These are phyloP conservation scores for Thysanoteuthis rhombus DNA, from an alignment of 2,888 invertebrate species.

Conservation along the genomic window DNA sequence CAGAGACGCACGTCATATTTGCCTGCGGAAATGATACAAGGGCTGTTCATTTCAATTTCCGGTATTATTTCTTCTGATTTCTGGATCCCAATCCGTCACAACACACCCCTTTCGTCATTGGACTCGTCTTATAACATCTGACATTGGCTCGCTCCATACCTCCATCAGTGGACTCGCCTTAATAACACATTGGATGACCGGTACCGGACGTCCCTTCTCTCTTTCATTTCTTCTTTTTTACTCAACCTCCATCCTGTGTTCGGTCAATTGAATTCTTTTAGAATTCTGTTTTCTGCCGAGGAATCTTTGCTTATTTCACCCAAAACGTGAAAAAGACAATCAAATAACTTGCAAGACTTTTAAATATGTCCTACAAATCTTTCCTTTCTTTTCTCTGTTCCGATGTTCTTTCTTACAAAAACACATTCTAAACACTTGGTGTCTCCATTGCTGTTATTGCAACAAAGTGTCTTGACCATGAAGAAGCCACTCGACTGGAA, in stretches of 20 bases:
- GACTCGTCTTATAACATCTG: background rate
- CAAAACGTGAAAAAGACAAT: background rate
- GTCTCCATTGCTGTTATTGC: background rate
- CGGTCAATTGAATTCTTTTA: background rate
- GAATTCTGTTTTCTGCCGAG: background rate
- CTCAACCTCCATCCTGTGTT: background rate
- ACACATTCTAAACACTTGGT: background rate
- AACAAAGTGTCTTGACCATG: background rate
- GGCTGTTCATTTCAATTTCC: conserved; percentile 12
- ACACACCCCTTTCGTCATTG: background rate
- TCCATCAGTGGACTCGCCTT: background rate
- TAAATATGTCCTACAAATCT: background rate
- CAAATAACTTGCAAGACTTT: background rate
- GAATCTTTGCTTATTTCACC: background rate
- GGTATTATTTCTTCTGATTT: background rate
- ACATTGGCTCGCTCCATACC: background rate
- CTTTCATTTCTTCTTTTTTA: background rate
- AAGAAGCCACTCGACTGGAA: background rate
- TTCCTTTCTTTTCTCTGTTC: background rate
- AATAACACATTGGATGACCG: background rate
- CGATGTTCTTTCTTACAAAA: background rate
- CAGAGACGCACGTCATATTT: background rate
- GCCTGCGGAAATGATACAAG: conserved; percentile 12
- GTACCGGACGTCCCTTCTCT: background rate
- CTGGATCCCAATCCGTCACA: background rate